phyloP scores from a whole-genome alignment of 2,888 invertebrate species.

The Tigriopus californicus region DNA sequence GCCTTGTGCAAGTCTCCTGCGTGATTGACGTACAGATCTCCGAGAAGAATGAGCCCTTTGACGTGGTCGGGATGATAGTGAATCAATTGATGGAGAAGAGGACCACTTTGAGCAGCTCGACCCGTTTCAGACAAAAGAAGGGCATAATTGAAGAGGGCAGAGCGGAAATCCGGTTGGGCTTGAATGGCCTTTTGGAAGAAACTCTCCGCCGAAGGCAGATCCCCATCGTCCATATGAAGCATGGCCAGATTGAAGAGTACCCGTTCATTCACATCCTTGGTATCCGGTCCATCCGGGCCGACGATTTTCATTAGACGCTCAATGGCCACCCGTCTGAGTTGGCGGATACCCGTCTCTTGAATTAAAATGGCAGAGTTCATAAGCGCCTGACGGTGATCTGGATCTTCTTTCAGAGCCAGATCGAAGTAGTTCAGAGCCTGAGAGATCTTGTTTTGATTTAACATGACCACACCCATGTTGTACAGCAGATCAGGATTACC shows the following conservation, averaged over 20 bases:
- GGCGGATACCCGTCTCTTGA: slow-evolving; percentile 28
- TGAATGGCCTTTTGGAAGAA: slow-evolving; percentile 52
- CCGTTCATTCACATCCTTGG: slow-evolving; percentile 46
- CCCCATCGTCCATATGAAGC: slow-evolving; percentile 86
- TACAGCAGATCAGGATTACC: slow-evolving; percentile 87
- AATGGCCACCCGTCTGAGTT: slow-evolving; percentile 36
- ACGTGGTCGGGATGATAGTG: slow-evolving; percentile 79
- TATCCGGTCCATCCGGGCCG: neutral
- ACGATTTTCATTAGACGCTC: slow-evolving; percentile 49
- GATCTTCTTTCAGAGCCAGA: slow-evolving; percentile 75
- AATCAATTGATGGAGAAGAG: slow-evolving; percentile 73
- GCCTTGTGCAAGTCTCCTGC: slow-evolving; percentile 85
- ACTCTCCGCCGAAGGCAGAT: slow-evolving; percentile 67
- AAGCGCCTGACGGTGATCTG: slow-evolving; percentile 83
- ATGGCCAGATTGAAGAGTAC: slow-evolving; percentile 89
- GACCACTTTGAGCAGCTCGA: slow-evolving; percentile 72
- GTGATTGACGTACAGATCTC: slow-evolving; percentile 88
- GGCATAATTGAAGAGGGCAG: slow-evolving; percentile 84
- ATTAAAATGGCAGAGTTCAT: slow-evolving; percentile 84
- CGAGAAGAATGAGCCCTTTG: slow-evolving; percentile 77
- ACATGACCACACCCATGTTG: slow-evolving; percentile 77
- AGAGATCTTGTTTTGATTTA: slow-evolving; percentile 76
- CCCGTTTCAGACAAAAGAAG: slow-evolving; percentile 69
- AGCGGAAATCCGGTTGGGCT: slow-evolving; percentile 63
- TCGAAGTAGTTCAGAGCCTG: slow-evolving; percentile 80